Evolutionary conservation across 2,888 invertebrate species (phyloP).

Genomic region (Elegia similella): DNA sequence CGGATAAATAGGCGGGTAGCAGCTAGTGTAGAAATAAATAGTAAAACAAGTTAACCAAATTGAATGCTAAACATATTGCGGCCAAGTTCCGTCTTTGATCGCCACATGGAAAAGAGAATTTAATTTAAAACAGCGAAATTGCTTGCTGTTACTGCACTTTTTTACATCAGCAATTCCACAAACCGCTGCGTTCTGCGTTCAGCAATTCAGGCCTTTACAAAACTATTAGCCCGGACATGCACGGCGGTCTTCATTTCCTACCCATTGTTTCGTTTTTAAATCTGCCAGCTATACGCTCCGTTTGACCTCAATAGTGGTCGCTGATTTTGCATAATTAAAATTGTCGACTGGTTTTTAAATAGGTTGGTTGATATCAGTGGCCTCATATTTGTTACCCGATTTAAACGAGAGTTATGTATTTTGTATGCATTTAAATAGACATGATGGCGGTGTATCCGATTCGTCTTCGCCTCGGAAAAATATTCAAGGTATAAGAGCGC

Average conservation of each 20-base stretch:
- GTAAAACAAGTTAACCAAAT: too few species aligned
- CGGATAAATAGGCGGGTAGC: too few species aligned
- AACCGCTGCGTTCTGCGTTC: slow-evolving; percentile 10
- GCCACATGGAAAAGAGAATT: not conserved
- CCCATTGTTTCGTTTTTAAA: slow-evolving; percentile 65
- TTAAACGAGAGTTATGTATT: too few species aligned
- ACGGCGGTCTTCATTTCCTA: slow-evolving; percentile 48
- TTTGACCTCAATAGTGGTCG: slow-evolving; percentile 60
- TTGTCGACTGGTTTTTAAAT: slow-evolving; percentile 50
- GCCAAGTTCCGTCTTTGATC: not conserved
- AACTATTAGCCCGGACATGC: slow-evolving; percentile 23
- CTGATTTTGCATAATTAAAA: slow-evolving; percentile 70
- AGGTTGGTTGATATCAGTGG: slow-evolving; percentile 17
- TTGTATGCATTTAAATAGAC: too few species aligned
- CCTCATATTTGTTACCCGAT: too few species aligned
- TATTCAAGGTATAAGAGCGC: too few species aligned
- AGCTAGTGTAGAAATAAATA: too few species aligned
- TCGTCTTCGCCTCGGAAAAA: too few species aligned
- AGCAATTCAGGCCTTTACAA: slow-evolving; percentile 18
- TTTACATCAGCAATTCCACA: slow-evolving; percentile 14
- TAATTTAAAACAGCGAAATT: slow-evolving; percentile 3
- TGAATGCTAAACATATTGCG: too few species aligned
- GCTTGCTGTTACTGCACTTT: not conserved
- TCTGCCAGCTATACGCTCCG: slow-evolving; percentile 46
- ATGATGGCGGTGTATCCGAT: too few species aligned